Conservation (phyloP, 2,888 invertebrate species). For the Spodoptera littoralis region DNA sequence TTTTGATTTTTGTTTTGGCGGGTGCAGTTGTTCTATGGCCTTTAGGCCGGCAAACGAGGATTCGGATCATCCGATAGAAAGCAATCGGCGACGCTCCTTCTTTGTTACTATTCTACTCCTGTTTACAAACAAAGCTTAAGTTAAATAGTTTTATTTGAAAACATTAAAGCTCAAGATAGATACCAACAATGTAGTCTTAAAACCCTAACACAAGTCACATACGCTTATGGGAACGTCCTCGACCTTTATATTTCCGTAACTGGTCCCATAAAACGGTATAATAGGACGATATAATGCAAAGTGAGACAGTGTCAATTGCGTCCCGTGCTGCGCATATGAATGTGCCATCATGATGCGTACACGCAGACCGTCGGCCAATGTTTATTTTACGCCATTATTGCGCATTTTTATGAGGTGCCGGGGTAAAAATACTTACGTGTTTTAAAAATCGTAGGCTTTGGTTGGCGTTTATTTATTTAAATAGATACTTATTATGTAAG, state of each 20-base stretch:
- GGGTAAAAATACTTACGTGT: constrained; percentile 33
- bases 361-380: constrained; percentile 16
- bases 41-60: no score
- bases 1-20: no score
- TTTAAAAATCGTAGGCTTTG: constrained; percentile 6
- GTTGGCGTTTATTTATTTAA: neutral
- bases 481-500: no score
- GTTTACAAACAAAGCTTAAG: no score
- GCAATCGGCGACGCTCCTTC: no score
- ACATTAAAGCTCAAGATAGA: neutral
- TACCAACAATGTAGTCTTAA: constrained; percentile 15
- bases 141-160: no score
- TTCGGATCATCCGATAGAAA: no score
- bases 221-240: constrained; percentile 26
- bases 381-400: constrained; percentile 45
- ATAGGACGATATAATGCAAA: constrained; percentile 38
- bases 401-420: constrained; percentile 42
- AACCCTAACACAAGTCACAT: constrained; percentile 1
- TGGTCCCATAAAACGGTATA: constrained; percentile 32
- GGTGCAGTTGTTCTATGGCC: no score
- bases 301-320: constrained; percentile 55
- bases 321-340: constrained; percentile 55
- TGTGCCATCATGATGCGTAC: constrained; percentile 44
- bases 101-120: no score
- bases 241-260: constrained; percentile 28